A percentile compares a stretch with the other conserved stretches of the same genome.
Evolutionary conservation across 2,797 vertebrate genomes (phyloP).

Genomic region (Cottoperca gobio): DNA sequence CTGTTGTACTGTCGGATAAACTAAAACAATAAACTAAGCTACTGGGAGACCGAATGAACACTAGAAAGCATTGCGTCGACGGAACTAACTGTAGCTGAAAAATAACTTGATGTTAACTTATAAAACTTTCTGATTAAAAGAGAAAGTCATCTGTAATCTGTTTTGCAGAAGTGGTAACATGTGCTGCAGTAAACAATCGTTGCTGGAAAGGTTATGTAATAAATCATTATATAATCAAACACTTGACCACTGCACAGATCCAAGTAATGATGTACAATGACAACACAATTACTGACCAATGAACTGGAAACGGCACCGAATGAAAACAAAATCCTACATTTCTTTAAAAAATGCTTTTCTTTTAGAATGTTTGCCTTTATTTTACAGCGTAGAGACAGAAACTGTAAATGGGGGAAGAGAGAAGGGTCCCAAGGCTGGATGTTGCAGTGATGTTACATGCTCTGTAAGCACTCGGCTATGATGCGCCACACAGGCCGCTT

Average conservation of each 20-base stretch:
- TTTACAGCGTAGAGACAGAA: too few relatives aligned
- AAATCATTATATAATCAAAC: conserved; percentile 55
- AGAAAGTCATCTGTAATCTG: conserved; percentile 16
- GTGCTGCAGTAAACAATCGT: conserved; percentile 26
- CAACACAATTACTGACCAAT: conserved; percentile 28
- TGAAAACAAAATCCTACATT: conserved; percentile 7
- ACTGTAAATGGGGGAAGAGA: too few relatives aligned
- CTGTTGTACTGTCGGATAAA: neutral
- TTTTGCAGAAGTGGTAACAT: conserved; percentile 24
- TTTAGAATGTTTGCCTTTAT: too few relatives aligned
- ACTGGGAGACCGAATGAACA: conserved; percentile 5
- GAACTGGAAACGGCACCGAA: conserved; percentile 30
- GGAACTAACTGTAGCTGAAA: neutral
- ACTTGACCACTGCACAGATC: conserved; percentile 37
- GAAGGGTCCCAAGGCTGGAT: too few relatives aligned
- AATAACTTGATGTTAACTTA: conserved; percentile 7
- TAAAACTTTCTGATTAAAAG: conserved; percentile 6
- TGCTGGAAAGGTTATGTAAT: conserved; percentile 53
- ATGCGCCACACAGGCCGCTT: conserved; percentile 15
- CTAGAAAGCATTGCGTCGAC: neutral
- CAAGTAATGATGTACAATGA: conserved; percentile 45
- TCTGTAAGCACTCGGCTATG: too few relatives aligned
- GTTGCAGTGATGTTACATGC: too few relatives aligned
- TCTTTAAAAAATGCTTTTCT: too few relatives aligned
- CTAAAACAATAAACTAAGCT: neutral